A percentile compares a stretch with the other conserved stretches of the same genome.
These are phyloP conservation scores for Archips xylosteana DNA, from an alignment of 2,888 invertebrate species.

Conservation along the genomic window DNA sequence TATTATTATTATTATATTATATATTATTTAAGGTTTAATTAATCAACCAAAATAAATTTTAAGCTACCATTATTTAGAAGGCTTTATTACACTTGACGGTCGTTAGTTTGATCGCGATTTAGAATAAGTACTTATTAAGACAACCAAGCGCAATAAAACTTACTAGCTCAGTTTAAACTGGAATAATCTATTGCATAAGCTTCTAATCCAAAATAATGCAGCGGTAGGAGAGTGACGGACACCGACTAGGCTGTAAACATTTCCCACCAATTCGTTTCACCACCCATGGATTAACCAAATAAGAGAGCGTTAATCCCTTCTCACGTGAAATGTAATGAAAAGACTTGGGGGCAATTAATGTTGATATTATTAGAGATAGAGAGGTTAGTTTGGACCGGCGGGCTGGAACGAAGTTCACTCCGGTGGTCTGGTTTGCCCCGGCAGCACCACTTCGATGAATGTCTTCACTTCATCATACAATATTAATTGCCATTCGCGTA, in stretches of 20 bases:
- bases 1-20: too few relatives aligned
- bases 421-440: constrained; percentile 67
- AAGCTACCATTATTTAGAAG: not conserved
- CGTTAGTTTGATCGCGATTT: not conserved
- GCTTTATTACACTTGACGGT: not conserved
- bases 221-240: constrained; percentile 50
- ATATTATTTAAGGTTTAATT: too few relatives aligned
- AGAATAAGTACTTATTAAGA: not conserved
- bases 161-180: not conserved
- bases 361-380: constrained; percentile 62
- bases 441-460: constrained; percentile 63
- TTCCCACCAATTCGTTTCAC: constrained; percentile 64
- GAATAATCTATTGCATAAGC: constrained; percentile 10
- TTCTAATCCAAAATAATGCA: constrained; percentile 7
- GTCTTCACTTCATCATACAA: constrained; percentile 71
- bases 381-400: constrained; percentile 53
- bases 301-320: constrained; percentile 76
- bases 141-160: not conserved
- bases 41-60: not conserved
- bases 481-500: constrained; percentile 74
- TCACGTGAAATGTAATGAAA: constrained; percentile 75
- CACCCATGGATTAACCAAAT: constrained; percentile 73
- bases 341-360: constrained; percentile 70
- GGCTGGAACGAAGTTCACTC: constrained; percentile 50
- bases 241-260: constrained; percentile 56